Evolutionary conservation across 2,113 vertebrate species (phyloP).

Genomic region (Anseranas semipalmata): DNA sequence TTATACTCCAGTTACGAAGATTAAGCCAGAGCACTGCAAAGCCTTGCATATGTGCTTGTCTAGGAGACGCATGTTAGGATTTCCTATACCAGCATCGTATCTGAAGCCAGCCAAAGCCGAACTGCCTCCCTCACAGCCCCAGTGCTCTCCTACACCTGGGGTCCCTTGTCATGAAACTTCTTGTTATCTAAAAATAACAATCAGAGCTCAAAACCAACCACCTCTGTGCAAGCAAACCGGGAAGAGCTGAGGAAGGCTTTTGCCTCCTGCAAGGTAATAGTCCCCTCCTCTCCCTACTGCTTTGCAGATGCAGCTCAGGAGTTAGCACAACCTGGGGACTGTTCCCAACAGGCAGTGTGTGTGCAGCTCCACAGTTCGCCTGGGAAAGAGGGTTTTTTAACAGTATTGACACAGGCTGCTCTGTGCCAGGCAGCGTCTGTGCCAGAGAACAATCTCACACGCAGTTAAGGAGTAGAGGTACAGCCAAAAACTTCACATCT

Average conservation of each 20-base stretch:
- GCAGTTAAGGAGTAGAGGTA: neutral
- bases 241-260: neutral
- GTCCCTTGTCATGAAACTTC: neutral
- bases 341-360: neutral
- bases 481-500: neutral
- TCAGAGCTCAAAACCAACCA: neutral
- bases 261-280: neutral
- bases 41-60: neutral
- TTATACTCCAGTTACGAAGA: neutral
- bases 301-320: neutral
- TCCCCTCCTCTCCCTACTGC: neutral
- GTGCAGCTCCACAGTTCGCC: neutral
- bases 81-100: neutral
- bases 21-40: neutral
- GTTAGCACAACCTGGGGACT: neutral
- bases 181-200: neutral
- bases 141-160: fast-evolving
- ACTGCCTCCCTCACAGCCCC: neutral
- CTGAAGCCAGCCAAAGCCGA: neutral
- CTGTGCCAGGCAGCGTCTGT: neutral
- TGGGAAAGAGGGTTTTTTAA: neutral
- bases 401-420: neutral
- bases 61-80: neutral
- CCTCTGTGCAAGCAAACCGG: neutral
- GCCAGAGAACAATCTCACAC: neutral